Base-by-base conservation (phyloP, 2,888 invertebrate genomes). In the Tetrapedia diversipes region DNA sequence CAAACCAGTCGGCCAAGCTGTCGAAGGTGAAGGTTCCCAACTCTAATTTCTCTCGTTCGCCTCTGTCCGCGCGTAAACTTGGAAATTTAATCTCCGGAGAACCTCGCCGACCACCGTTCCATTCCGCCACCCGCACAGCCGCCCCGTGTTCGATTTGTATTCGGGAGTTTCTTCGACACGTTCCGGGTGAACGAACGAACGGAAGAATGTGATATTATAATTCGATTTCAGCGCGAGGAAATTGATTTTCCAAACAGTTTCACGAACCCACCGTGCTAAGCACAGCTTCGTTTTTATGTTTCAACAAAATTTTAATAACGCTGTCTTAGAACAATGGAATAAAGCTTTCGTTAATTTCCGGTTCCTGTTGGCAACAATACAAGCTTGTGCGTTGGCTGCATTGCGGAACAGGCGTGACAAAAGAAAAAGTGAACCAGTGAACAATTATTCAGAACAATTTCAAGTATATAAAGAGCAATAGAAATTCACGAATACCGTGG, bases 1-100 rank as follows among this genome's bases (percentile, higher is more conserved):
- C 7, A 4, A 56, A 8, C 16, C 37, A 8, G 16, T 49, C 49
- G 49, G 47, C 47, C 11, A 10, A 11, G 6, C 34, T 29, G 41
- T 68, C 56, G 45, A 64, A 64, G 70, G 57, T 71, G 64, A 71
- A 59, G 54, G 56, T 69, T 54, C 32, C 51, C 29, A 14, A 32
- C 19, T 69, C 61, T 68, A 56, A 69, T 69, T 69, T 69, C 60
- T 47, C 34, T 29, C 2, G 39, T 65, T 29, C 41, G 66, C 8
- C 24, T 27, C 45, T 45, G 29, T 37, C 43, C 61, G 43, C 49
- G 41, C 43, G 72, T 72, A 56, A 73, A 69, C 73, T 73, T 73
- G 60, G 69, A 73, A 73, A 73, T 73, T 73, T 69, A 73, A 73
- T 73, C 73, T 69, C 47, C 39, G 60, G 41, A 24, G 45, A 59